Base-by-base conservation (phyloP, 2,113 vertebrate species). In the Pteruthius melanotis region DNA sequence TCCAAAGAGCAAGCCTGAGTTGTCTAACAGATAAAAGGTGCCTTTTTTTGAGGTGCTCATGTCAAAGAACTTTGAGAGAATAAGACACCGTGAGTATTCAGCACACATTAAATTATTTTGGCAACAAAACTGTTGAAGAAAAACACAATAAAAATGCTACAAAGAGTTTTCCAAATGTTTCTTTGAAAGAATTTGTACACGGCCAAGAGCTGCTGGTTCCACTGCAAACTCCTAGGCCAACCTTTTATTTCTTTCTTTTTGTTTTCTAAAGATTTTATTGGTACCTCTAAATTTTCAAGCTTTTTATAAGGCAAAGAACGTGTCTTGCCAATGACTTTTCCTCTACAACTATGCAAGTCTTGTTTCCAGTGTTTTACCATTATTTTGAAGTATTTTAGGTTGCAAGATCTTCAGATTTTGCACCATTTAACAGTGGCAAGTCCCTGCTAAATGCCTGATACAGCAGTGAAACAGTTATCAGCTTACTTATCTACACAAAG, bases 151-250 rank as follows among this genome's bases (percentile, higher is more conserved):
- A 90, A 96, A 88, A 72, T 6, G 24, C 93, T 77, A 87, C 68
- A 95, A 78, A 91, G 68, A 90, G n/a, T 95, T 81, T 87, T 82
- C 92, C 86, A 96, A 97, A 95, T 76, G 77, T 75, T 94, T 81
- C 74, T 95, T 91, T 93, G 80, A 94, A 95, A 96, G 63, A 95
- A 89, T 91, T 54, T 92, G 88, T 89, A 78, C 28, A 60, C n/a
- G 35, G 93, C 83, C 89, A 95, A 95, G 54, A 97, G 95, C 83
- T 47, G 52, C 68, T 82, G 52, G 50, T 59, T 44, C 35, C 56
- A 52, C 63, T 70, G 47, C 72, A 96, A 64, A 65, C 28, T 89
- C 89, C 80, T 90, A 17, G 20, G 81, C 70, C 90, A 97, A 59
- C 33, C 87, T 82, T 93, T 72, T 83, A 70, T 83, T 85, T 77